phyloP scores from a whole-genome alignment of 2,888 invertebrate genomes.

The Epirrita christyi region DNA sequence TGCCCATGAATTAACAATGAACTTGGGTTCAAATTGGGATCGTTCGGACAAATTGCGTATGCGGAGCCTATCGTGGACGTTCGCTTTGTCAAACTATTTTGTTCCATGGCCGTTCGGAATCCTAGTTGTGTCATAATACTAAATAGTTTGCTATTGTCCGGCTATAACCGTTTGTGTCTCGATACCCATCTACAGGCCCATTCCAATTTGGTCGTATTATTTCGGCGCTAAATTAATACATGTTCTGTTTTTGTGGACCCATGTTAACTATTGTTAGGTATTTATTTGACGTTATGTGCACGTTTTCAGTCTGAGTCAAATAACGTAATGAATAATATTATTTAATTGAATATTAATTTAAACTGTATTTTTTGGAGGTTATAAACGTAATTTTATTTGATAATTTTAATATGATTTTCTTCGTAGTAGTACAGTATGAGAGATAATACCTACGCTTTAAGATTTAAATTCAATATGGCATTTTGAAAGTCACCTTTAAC shows the following conservation, averaged over 20 bases:
- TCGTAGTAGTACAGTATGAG: too few relatives aligned
- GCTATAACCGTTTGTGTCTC: conserved; percentile 35
- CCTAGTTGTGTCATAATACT: conserved; percentile 44
- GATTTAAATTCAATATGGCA: too few relatives aligned
- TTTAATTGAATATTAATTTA: too few relatives aligned
- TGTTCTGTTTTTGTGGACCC: conserved; percentile 24
- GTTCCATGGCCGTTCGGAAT: conserved; percentile 43
- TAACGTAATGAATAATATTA: too few relatives aligned
- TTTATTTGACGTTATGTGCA: background rate
- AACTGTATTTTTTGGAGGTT: too few relatives aligned
- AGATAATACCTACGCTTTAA: too few relatives aligned
- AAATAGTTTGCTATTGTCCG: conserved; percentile 46
- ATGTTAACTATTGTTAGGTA: background rate
- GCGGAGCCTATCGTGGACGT: conserved; percentile 43
- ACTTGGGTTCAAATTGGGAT: conserved; percentile 56
- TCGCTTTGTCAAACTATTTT: conserved; percentile 55
- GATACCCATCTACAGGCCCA: conserved; percentile 32
- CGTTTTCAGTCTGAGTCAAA: too few relatives aligned
- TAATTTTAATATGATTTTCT: too few relatives aligned
- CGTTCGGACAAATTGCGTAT: conserved; percentile 59
- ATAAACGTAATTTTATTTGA: too few relatives aligned
- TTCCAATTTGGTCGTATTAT: conserved; percentile 37
- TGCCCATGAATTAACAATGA: conserved; percentile 72
- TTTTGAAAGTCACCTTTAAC: too few relatives aligned
- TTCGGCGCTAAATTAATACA: conserved; percentile 33